phyloP scores from a whole-genome alignment of 2,797 vertebrate genomes.

The Adelosebastes latens region DNA sequence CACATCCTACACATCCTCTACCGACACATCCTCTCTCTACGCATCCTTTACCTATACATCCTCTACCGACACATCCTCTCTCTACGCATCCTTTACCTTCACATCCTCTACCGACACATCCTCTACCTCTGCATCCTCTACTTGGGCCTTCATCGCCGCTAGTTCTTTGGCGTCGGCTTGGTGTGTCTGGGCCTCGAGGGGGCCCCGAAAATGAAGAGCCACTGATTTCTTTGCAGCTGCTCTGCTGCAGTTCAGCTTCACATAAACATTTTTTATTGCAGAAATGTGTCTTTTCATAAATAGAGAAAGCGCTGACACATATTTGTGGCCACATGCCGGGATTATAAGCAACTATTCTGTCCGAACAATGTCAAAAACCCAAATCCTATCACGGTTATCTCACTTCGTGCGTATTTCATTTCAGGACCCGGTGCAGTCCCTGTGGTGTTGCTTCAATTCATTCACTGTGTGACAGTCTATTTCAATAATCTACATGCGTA shows the following conservation, averaged over 20 bases:
- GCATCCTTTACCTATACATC: conserved; percentile 4
- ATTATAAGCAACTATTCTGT: conserved; percentile 45
- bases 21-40: background rate
- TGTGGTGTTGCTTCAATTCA: conserved; percentile 45
- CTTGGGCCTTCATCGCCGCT: background rate
- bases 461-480: conserved; percentile 64
- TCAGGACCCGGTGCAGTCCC: conserved; percentile 35
- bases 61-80: background rate
- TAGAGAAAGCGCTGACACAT: background rate
- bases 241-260: background rate
- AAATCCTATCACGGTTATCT: conserved; percentile 58
- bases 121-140: conserved; percentile 16
- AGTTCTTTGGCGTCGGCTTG: too few species aligned
- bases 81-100: conserved; percentile 8
- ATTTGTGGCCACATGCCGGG: background rate
- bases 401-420: conserved; percentile 32
- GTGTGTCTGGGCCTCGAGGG: background rate
- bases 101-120: conserved; percentile 16
- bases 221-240: background rate
- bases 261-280: background rate
- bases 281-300: background rate
- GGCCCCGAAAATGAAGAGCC: background rate
- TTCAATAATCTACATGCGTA: conserved; percentile 68
- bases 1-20: conserved; percentile 2
- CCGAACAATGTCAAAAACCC: conserved; percentile 44